Evolutionary conservation across 2,888 invertebrate genomes (phyloP).

Genomic region (Cantharis nigra): DNA sequence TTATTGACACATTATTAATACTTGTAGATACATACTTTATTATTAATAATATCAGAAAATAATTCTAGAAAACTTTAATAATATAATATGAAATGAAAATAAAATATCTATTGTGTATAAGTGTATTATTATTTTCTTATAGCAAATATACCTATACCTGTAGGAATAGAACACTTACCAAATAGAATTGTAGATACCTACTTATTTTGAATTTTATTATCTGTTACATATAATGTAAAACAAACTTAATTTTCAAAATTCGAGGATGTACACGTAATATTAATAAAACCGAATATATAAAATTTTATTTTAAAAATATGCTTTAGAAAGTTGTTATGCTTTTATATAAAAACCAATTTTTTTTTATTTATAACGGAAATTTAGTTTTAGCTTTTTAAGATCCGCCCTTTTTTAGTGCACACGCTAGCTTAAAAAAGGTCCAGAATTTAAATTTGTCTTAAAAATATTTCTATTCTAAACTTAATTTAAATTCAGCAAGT

Average conservation of each 20-base stretch:
- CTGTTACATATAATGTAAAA: not conserved
- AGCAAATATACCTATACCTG: not conserved
- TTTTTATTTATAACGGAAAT: not conserved
- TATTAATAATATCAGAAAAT: too few relatives aligned
- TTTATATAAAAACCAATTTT: not conserved
- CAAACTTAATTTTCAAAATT: not conserved
- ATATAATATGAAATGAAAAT: too few relatives aligned
- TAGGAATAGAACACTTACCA: not conserved
- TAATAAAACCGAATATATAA: not conserved
- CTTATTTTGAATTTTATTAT: not conserved
- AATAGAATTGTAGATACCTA: not conserved
- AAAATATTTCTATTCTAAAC: not conserved
- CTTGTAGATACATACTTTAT: too few relatives aligned
- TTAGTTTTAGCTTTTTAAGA: not conserved
- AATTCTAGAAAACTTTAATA: too few relatives aligned
- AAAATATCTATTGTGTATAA: not conserved
- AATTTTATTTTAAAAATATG: not conserved
- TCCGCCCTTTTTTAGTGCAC: not conserved
- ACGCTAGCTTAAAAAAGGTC: not conserved
- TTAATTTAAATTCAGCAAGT: not conserved
- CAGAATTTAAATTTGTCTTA: not conserved
- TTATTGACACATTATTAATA: too few relatives aligned
- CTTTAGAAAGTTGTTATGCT: not conserved
- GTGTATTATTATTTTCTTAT: not conserved
- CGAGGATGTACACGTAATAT: not conserved